Evolutionary conservation across 2,113 vertebrate species (phyloP).

Genomic region (Saimiri boliviensis): DNA sequence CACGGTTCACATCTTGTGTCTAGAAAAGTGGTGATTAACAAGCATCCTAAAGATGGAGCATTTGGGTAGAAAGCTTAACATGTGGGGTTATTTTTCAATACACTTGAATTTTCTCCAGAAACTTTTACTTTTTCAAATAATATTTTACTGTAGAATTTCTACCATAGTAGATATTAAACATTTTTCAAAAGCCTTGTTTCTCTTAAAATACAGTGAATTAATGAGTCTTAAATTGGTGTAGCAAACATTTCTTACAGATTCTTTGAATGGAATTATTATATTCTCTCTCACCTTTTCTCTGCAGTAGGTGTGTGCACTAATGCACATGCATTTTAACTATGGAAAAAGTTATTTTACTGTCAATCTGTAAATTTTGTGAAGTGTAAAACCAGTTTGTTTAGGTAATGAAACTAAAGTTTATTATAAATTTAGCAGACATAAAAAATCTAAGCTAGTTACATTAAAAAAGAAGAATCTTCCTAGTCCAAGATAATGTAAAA

Average conservation of each 20-base stretch:
- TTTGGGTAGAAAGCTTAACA: not conserved
- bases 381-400: not conserved
- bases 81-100: not conserved
- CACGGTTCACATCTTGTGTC: not conserved
- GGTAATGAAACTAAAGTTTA: not conserved
- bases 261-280: not conserved
- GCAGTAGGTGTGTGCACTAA: not conserved
- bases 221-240: not conserved
- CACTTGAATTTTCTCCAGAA: not conserved
- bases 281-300: not conserved
- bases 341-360: not conserved
- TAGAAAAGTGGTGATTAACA: not conserved
- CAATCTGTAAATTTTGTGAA: not conserved
- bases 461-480: not conserved
- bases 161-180: not conserved
- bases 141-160: not conserved
- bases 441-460: not conserved
- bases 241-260: not conserved
- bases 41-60: not conserved
- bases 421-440: not conserved
- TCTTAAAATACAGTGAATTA: not conserved
- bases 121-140: not conserved
- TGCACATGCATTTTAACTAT: not conserved
- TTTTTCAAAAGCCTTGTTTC: not conserved
- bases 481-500: not conserved